Percentiles rank a stretch among this genome's conserved stretches.
Evolutionary conservation across 2,797 vertebrate species (phyloP).

Genomic region (Hyperoplus lanceolatus): DNA sequence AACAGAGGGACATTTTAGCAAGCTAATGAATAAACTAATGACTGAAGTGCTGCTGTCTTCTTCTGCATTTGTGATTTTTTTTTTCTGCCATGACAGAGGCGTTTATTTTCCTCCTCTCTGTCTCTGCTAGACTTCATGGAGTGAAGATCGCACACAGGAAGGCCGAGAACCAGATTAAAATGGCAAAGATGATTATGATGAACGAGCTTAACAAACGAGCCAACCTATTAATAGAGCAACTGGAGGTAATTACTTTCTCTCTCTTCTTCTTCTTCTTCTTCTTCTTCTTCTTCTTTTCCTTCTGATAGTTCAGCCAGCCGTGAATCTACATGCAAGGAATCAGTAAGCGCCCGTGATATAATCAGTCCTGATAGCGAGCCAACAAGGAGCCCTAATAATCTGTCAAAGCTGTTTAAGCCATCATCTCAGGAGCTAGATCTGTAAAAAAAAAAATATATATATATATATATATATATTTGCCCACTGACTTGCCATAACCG

Average conservation of each 20-base stretch:
- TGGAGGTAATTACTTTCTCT: conserved; percentile 92
- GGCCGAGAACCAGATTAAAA: conserved; percentile 99
- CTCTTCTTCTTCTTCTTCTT: conserved; percentile 47
- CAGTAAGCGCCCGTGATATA: conserved; percentile 53
- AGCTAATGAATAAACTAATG: conserved; percentile 44
- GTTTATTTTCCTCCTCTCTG: conserved; percentile 60
- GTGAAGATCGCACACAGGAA: conserved; percentile 95
- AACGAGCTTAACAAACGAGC: conserved; percentile 98
- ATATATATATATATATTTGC: conserved; percentile 31
- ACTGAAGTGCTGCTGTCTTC: conserved; percentile 27
- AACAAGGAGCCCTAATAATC: conserved; percentile 62
- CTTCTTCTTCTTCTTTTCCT: conserved; percentile 41
- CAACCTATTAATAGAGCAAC: conserved; percentile 96
- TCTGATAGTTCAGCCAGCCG: conserved; percentile 72
- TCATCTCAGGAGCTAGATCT: conserved; percentile 44
- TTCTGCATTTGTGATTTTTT: conserved; percentile 42
- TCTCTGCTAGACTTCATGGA: conserved; percentile 90
- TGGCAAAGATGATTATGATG: conserved; percentile 98
- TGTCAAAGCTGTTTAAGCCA: conserved; percentile 65
- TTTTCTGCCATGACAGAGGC: conserved; percentile 44
- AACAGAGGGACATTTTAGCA: conserved; percentile 24
- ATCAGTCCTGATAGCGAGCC: conserved; percentile 64
- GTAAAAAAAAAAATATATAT: conserved; percentile 45
- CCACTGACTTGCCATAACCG: conserved; percentile 13
- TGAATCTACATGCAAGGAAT: conserved; percentile 69